These are phyloP conservation scores for Cheilosia vulpina DNA, from an alignment of 2,888 invertebrate genomes.

Conservation along the genomic window DNA sequence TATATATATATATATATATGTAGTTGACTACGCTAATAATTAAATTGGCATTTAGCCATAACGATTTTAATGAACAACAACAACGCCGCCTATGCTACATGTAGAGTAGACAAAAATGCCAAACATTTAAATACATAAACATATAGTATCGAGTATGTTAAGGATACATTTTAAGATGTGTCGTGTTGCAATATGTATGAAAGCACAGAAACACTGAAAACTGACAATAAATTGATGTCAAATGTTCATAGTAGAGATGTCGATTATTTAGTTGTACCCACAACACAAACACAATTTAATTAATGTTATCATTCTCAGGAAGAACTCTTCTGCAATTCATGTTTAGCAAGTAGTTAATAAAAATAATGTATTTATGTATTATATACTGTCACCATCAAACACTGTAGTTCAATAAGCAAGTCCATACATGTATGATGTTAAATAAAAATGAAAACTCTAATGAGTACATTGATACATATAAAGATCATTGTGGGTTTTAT, in stretches of 20 bases:
- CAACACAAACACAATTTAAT: constrained; percentile 38
- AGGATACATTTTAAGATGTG: constrained; percentile 19
- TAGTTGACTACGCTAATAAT: constrained; percentile 20
- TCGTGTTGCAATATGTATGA: constrained; percentile 15
- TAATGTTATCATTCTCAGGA: constrained; percentile 31
- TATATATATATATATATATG: constrained; percentile 15
- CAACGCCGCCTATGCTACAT: constrained; percentile 32
- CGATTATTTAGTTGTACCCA: constrained; percentile 47
- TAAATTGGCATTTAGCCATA: constrained; percentile 3
- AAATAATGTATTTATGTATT: constrained; percentile 10
- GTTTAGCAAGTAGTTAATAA: neutral
- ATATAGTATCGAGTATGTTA: neutral
- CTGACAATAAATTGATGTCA: constrained; percentile 68
- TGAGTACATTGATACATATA: neutral
- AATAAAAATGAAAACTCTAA: neutral
- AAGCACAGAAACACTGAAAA: constrained; percentile 43
- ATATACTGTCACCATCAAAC: neutral
- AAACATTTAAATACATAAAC: constrained; percentile 11
- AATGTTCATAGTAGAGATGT: constrained; percentile 26
- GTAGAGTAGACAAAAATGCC: constrained; percentile 17
- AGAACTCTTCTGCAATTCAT: constrained; percentile 22
- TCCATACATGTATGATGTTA: constrained; percentile 16
- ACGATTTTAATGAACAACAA: constrained; percentile 8
- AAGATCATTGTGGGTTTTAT: too few relatives aligned
- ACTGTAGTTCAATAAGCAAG: constrained; percentile 22